phyloP scores from a whole-genome alignment of 2,888 invertebrate genomes.

The Alloplasta piceator region DNA sequence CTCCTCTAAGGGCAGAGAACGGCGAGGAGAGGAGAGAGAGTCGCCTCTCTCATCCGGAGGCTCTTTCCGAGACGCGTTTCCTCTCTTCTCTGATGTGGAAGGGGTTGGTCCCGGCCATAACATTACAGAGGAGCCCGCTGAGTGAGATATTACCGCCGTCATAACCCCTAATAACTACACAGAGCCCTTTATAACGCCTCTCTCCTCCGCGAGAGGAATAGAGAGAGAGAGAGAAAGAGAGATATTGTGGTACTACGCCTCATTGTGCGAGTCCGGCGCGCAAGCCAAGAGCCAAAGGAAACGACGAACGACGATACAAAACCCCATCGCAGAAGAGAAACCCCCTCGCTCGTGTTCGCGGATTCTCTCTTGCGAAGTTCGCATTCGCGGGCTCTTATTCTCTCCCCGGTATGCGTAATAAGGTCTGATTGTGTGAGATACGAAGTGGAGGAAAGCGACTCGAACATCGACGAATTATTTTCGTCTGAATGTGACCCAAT shows the following conservation, averaged over 20 bases:
- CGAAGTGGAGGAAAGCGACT: too few species aligned
- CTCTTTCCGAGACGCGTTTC: constrained; percentile 33
- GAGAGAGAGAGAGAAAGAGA: constrained; percentile 2
- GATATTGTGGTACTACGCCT: constrained; percentile 46
- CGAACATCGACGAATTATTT: too few species aligned
- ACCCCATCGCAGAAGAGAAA: constrained; percentile 34
- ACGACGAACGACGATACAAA: constrained; percentile 50
- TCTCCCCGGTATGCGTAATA: too few species aligned
- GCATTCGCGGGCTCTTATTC: too few species aligned
- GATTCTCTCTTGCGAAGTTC: constrained; percentile 5
- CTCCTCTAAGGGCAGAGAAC: constrained; percentile 8
- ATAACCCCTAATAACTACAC: constrained; percentile 82
- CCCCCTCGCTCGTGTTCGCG: constrained; percentile 1
- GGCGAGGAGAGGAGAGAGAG: constrained; percentile 45
- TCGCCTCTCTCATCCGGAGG: constrained; percentile 60
- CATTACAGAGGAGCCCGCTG: constrained; percentile 81
- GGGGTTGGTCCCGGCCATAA: constrained; percentile 75
- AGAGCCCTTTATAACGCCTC: constrained; percentile 81
- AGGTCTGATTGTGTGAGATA: too few species aligned
- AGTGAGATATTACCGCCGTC: constrained; percentile 82
- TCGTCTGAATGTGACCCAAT: too few species aligned
- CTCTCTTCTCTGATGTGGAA: constrained; percentile 56
- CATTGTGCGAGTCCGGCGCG: constrained; percentile 54
- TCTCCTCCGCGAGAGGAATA: constrained; percentile 30
- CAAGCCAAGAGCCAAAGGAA: constrained; percentile 18